phyloP scores from a whole-genome alignment of 2,888 invertebrate genomes.

The Fragum fragum region DNA sequence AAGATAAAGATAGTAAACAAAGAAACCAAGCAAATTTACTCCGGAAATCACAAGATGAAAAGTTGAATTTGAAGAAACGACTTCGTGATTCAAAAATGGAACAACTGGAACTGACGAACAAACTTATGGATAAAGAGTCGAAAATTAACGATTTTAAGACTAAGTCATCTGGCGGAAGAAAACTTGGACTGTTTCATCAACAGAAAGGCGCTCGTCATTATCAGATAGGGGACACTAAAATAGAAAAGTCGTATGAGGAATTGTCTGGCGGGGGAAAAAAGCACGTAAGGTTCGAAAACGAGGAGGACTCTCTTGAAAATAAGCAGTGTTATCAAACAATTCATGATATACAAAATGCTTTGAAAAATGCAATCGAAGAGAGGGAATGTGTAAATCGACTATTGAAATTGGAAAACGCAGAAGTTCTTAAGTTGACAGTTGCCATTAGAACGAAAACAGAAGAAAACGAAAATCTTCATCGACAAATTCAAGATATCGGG shows the following conservation, averaged over 20 bases:
- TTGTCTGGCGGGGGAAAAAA: no score
- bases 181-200: no score
- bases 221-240: no score
- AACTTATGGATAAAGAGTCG: not conserved
- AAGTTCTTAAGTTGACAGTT: not conserved
- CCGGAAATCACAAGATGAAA: constrained; percentile 10
- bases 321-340: not conserved
- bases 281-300: not conserved
- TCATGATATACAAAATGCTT: not conserved
- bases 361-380: constrained; percentile 8
- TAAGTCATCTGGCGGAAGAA: not conserved
- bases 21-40: not conserved
- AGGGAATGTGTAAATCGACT: constrained; percentile 9
- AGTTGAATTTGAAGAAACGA: not conserved
- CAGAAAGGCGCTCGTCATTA: not conserved
- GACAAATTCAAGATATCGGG: not conserved
- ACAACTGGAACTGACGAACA: constrained; percentile 2
- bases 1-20: constrained; percentile 5
- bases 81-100: constrained; percentile 10
- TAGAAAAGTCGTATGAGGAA: no score
- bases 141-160: constrained; percentile 1
- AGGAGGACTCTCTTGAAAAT: not conserved
- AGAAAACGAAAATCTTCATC: not conserved
- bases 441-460: not conserved
- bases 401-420: constrained; percentile 7